Evolutionary conservation across 2,888 invertebrate species (phyloP).

Genomic region (Meta bourneti): DNA sequence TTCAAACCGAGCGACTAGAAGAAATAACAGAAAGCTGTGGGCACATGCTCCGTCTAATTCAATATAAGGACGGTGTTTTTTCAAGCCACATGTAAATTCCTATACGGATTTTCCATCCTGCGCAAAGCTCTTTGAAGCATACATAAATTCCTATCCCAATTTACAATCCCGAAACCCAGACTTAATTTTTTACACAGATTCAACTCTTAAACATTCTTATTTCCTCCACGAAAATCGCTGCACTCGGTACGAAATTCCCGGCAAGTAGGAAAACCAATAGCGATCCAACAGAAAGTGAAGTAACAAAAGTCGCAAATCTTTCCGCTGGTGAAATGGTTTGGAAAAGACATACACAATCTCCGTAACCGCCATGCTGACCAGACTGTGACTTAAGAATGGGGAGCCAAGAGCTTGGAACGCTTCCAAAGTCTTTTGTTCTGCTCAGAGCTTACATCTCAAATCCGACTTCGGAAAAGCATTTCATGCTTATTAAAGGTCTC

Average conservation of each 20-base stretch:
- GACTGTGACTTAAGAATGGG: not conserved
- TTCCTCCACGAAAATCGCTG: not conserved
- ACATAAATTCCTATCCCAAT: too few species aligned
- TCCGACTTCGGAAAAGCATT: conserved; percentile 42
- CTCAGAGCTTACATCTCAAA: conserved; percentile 58
- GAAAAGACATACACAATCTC: conserved; percentile 43
- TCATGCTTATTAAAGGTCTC: conserved; percentile 47
- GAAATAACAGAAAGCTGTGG: too few species aligned
- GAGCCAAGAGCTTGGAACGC: conserved; percentile 48
- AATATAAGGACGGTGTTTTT: too few species aligned
- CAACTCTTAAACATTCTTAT: not conserved
- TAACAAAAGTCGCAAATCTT: conserved; percentile 44
- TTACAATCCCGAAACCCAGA: too few species aligned
- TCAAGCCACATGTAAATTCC: too few species aligned
- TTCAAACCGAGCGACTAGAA: too few species aligned
- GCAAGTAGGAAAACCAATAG: not conserved
- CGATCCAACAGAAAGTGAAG: not conserved
- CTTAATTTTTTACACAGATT: too few species aligned
- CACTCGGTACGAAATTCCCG: not conserved
- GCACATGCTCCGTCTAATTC: too few species aligned
- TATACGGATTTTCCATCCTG: too few species aligned
- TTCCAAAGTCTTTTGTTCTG: conserved; percentile 56
- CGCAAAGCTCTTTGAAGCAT: too few species aligned
- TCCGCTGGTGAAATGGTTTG: conserved; percentile 64
- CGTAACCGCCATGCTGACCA: conserved; percentile 57